Conservation (phyloP, 2,888 invertebrate genomes). For the Apodemia mormo region DNA sequence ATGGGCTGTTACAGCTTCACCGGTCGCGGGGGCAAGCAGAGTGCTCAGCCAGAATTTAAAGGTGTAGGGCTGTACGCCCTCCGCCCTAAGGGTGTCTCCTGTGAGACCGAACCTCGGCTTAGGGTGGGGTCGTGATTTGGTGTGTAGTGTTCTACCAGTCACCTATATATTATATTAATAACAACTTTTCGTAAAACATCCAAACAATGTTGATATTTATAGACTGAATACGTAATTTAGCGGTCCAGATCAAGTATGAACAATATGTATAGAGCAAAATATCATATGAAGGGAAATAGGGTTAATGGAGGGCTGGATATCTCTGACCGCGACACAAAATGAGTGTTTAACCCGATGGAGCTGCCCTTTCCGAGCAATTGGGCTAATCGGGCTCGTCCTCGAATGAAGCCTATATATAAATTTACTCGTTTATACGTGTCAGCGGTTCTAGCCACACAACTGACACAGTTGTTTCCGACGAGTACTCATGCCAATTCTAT, state of each 20-base stretch:
- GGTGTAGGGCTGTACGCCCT: no score
- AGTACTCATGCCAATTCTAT: no score
- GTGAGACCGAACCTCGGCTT: no score
- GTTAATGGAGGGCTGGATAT: conserved; percentile 8
- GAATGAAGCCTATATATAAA: background rate
- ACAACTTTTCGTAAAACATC: no score
- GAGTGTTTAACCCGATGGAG: background rate
- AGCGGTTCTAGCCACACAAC: background rate
- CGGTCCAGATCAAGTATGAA: background rate
- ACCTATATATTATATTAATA: no score
- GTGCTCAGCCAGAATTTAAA: no score
- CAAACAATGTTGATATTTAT: background rate
- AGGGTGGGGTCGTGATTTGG: no score
- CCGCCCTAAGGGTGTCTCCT: no score
- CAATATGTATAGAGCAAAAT: background rate
- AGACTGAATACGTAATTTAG: background rate
- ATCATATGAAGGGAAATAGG: conserved; percentile 2
- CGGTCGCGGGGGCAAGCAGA: no score
- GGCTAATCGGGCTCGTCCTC: conserved; percentile 10
- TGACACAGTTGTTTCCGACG: no score
- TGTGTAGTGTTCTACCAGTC: no score
- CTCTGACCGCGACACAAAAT: background rate
- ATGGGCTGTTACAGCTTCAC: no score
- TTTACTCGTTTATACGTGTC: background rate
- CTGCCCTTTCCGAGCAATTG: conserved; percentile 11